Base-by-base conservation (phyloP, 2,888 invertebrate species). In the Rotaria socialis region DNA sequence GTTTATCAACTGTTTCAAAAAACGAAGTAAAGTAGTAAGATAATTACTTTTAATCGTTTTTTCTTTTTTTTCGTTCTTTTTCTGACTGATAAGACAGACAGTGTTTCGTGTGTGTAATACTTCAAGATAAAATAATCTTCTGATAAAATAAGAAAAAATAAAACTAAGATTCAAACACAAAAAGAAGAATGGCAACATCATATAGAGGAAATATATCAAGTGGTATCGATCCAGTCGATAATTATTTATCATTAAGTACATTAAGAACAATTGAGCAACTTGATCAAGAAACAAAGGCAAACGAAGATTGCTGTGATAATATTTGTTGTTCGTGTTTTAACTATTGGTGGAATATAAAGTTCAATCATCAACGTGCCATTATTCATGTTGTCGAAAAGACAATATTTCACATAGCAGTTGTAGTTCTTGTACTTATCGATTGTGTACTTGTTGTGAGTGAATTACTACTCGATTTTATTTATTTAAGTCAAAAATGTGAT, bases 311-410 rank as follows among this genome's bases (percentile, higher is more conserved):
- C 5, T 67, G 67, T 35, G 10, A 67, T 67, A 35, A 35, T 35
- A 27, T 16, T 35, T 67, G 75, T 47, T 75, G 75, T 47, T 11
- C 24, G 4, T 80, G 43, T 47, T 47, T 80, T n/a, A 47, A n/a
- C n/a, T 8, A 80, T 47, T 80, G 80, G 80, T 80, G 80, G 80
- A 80, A 80, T 47, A 35, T 80, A 1, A 47, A 47, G 14, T 80
- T 47, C 47, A 8, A 10, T 43, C 80, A 80, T 47, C 80, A 80
- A 80, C 80, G 24, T 80, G 2, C 0, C 11, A 80, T 80, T 80
- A 22, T 80, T 0, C 80, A 80, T 47, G 0, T 80, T 3, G 80
- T 80, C 10, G 80, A 80, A 47, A 43, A 80, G 24, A 80, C 47
- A n/a, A 8, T 7, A 24, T 80, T 80, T 80, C 80, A 80, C 35